Conservation (phyloP, 2,113 vertebrate genomes). For the Mustela nigripes region DNA sequence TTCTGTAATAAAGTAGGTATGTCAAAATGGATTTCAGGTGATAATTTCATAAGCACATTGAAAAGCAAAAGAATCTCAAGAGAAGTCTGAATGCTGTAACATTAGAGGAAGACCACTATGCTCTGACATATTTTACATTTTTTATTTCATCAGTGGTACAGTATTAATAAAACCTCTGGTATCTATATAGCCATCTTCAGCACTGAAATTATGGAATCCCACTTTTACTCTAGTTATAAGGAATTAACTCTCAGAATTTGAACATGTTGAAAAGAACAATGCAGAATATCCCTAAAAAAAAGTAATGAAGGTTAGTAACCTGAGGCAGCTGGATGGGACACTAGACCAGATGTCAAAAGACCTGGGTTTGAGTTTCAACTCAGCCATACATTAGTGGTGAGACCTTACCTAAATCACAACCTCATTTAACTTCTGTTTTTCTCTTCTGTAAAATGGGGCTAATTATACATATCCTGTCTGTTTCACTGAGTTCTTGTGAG, state of each 20-base stretch:
- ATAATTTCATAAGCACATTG: conserved; percentile 35
- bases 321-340: background rate
- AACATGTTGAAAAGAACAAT: background rate
- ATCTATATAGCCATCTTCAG: background rate
- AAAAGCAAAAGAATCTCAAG: conserved; percentile 1
- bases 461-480: conserved; percentile 49
- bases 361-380: background rate
- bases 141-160: conserved; percentile 12
- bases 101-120: background rate
- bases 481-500: conserved; percentile 25
- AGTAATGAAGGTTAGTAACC: background rate
- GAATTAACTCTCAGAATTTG: conserved; percentile 34
- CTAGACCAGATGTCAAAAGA: background rate
- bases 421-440: background rate
- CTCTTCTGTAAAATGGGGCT: conserved; percentile 67
- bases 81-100: background rate
- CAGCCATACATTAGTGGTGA: background rate
- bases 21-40: conserved; percentile 40
- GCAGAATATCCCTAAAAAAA: background rate
- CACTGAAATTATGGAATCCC: background rate
- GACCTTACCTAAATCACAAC: background rate
- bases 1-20: conserved; percentile 36
- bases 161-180: background rate
- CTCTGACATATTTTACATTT: background rate
- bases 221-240: conserved; percentile 15